Percentiles rank a stretch among this genome's conserved stretches.
Evolutionary conservation across 1,140 invertebrate genomes (phyloP).

Genomic region (Drosophila triauraria): DNA sequence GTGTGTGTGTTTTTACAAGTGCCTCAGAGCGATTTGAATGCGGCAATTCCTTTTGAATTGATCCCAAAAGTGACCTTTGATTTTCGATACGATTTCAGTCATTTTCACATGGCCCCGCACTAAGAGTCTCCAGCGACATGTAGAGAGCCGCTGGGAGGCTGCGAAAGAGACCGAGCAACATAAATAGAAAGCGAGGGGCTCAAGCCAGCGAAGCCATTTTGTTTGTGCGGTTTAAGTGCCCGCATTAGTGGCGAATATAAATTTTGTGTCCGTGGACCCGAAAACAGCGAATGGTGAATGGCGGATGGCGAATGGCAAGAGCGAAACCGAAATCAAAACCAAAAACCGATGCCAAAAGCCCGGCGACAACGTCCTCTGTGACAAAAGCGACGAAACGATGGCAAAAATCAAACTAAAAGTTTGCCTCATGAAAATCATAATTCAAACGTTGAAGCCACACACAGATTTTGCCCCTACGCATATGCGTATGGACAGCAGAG

Average conservation of each 20-base stretch:
- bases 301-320: conserved; percentile 16
- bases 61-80: conserved; percentile 84
- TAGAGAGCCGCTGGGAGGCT: conserved; percentile 2
- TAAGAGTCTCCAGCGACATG: conserved; percentile 72
- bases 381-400: conserved; percentile 74
- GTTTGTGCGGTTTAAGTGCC: conserved; percentile 81
- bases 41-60: conserved; percentile 84
- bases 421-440: conserved; percentile 80
- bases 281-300: conserved; percentile 25
- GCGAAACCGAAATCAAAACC: conserved; percentile 31
- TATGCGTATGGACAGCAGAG: conserved; percentile 22
- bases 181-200: conserved; percentile 3
- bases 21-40: conserved; percentile 81
- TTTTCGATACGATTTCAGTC: conserved; percentile 82
- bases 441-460: conserved; percentile 78
- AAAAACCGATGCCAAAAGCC: conserved; percentile 16
- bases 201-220: conserved; percentile 62
- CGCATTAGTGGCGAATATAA: conserved; percentile 82
- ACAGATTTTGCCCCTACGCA: conserved; percentile 59
- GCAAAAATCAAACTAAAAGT: conserved; percentile 81
- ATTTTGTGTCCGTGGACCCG: conserved; percentile 70
- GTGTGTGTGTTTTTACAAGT: conserved; percentile 66
- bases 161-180: neutral
- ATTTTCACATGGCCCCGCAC: conserved; percentile 75
- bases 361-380: conserved; percentile 41